Conservation (phyloP, 2,888 invertebrate genomes). For the Rhyacophila evoluta region DNA sequence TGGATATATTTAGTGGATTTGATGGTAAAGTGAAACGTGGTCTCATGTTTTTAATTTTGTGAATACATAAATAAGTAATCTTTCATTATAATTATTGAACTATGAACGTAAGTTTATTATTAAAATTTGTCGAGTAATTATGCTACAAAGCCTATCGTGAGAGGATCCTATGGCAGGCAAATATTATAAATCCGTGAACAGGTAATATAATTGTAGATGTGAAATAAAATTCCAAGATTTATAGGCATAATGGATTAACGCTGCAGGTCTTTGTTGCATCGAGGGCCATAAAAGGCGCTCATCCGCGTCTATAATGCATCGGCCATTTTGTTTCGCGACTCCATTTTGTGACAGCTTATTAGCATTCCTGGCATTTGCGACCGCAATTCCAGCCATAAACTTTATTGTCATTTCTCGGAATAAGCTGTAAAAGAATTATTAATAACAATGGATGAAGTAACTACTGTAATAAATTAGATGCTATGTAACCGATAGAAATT, state of each 20-base stretch:
- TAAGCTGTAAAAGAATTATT: slow-evolving; percentile 8
- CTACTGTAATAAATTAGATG: slow-evolving; percentile 2
- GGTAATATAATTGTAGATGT: no score
- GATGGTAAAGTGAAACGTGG: no score
- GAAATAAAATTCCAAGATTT: neutral
- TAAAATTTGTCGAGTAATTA: no score
- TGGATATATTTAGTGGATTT: no score
- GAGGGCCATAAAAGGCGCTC: neutral
- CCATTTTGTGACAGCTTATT: slow-evolving; percentile 25
- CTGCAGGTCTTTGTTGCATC: neutral
- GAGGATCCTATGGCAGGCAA: no score
- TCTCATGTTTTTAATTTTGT: no score
- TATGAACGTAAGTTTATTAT: no score
- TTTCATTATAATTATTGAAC: no score
- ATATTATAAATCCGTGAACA: no score
- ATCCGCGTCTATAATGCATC: neutral
- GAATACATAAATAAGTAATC: no score
- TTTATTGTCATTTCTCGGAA: slow-evolving; percentile 43
- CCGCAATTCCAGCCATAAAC: slow-evolving; percentile 35
- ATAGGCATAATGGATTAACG: neutral
- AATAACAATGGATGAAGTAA: slow-evolving; percentile 22
- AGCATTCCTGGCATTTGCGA: slow-evolving; percentile 26
- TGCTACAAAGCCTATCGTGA: no score
- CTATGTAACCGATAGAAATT: neutral
- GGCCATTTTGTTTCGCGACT: slow-evolving; percentile 26